A percentile compares a stretch with the other conserved stretches of the same genome.
Conservation (phyloP, 2,797 vertebrate species). For the Phoeniculus purpureus region DNA sequence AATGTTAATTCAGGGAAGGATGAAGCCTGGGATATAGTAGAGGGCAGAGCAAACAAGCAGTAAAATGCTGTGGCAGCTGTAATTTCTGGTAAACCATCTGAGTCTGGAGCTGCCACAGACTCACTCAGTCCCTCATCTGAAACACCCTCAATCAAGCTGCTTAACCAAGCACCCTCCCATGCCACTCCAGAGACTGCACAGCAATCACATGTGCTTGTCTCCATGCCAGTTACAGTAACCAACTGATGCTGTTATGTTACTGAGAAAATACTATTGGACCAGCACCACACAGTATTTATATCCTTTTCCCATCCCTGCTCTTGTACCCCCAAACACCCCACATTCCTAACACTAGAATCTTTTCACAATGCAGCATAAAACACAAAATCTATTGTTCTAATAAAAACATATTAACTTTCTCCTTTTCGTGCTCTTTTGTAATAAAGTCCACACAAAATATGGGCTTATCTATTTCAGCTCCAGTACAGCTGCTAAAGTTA, state of each 20-base stretch:
- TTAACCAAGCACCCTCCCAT: neutral
- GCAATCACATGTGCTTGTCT: neutral
- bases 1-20: neutral
- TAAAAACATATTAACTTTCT: neutral
- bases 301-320: neutral
- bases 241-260: neutral
- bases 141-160: neutral
- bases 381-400: neutral
- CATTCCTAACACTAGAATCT: neutral
- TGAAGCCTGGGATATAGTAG: neutral
- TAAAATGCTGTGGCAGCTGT: slow-evolving; percentile 10
- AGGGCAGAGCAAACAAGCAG: slow-evolving; percentile 16
- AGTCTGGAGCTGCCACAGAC: neutral
- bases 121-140: neutral
- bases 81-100: slow-evolving; percentile 14
- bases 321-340: neutral
- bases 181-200: neutral
- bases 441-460: neutral
- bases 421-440: neutral
- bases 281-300: neutral
- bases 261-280: neutral
- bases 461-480: neutral
- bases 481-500: neutral
- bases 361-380: neutral
- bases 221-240: neutral